A percentile compares a stretch with the other conserved stretches of the same genome.
These are phyloP conservation scores for Catalaphyllia jardinei DNA, from an alignment of 64 coral and sea anemone species.

Conservation along the genomic window DNA sequence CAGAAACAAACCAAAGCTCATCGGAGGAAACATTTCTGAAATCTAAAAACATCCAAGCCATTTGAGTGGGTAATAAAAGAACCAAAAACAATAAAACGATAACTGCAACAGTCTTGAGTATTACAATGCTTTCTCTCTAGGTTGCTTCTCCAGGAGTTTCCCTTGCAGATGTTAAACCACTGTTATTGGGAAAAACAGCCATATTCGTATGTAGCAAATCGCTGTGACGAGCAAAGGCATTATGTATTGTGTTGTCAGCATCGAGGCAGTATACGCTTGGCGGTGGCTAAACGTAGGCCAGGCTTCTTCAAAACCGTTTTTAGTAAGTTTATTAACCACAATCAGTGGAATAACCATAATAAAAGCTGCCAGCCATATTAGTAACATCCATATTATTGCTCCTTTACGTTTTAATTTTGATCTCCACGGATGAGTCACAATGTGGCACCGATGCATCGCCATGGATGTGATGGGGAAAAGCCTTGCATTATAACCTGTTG, in stretches of 20 bases:
- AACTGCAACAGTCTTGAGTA: slow-evolving; percentile 62
- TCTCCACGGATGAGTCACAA: slow-evolving; percentile 74
- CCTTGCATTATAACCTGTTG: slow-evolving; percentile 57
- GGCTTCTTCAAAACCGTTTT: slow-evolving; percentile 33
- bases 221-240: slow-evolving; percentile 66
- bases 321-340: slow-evolving; percentile 44
- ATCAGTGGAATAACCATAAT: slow-evolving; percentile 73
- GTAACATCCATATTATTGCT: slow-evolving; percentile 39
- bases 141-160: slow-evolving; percentile 12
- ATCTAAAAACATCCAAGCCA: slow-evolving; percentile 59
- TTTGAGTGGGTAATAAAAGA: slow-evolving; percentile 59
- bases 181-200: slow-evolving; percentile 40
- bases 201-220: slow-evolving; percentile 76
- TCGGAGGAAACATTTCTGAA: slow-evolving; percentile 38
- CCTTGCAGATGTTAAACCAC: background rate
- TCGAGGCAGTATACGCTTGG: slow-evolving; percentile 59
- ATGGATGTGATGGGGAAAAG: slow-evolving; percentile 87
- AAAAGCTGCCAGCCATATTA: slow-evolving; percentile 74
- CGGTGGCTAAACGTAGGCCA: slow-evolving; percentile 57
- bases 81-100: slow-evolving; percentile 65
- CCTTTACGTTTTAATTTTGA: slow-evolving; percentile 49
- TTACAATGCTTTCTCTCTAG: slow-evolving; percentile 63
- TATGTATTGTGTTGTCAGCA: slow-evolving; percentile 65
- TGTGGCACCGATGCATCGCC: slow-evolving; percentile 74
- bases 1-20: background rate